Evolutionary conservation across 2,113 vertebrate species (phyloP), one percentile per base, ranked within the genome.

Genomic region (Brienomyrus brachyistius): DNA sequence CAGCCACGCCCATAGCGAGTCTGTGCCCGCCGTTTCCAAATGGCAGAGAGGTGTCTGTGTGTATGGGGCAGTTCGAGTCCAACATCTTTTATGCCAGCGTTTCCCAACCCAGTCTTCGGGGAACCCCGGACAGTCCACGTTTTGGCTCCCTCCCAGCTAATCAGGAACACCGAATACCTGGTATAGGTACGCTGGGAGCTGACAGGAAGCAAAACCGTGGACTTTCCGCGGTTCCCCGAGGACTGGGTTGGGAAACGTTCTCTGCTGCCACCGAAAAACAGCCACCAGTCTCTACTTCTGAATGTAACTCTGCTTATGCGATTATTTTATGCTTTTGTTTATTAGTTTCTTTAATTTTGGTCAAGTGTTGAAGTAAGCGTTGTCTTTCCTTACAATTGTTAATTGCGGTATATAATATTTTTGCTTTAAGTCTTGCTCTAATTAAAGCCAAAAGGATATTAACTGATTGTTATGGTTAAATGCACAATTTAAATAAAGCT

Each of bases 401-500:
- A 89, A 94, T 90, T 94, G 92, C 94, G 95, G 92, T 88, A 35
- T 43, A 2, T 40, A 94, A 92, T 95, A 91, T 91, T 96, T 95
- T 95, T 96, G 96, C 95, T 96, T 96, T 97, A 97, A 84, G 96
- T 95, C 92, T 92, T 90, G 94, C 93, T 96, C 95, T 27, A 95
- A 95, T 27, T 85, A 96, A 96, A 96, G 95, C 96, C 97, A 88
- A 97, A 89, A 82, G 56, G 95, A 95, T 96, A 96, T 96, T 93
- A 95, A 96, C 95, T 97, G 91, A 82, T 87, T 96, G 94, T 95
- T 95, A 95, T 95, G 95, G 96, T 94, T 91, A 94, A 96, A 96
- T 97, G 97, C 97, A 97, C 96, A 96, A 95, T 97, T 96, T 96
- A 94, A 98, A 98, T 98, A 99, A 99, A 97, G 95, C 92, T 45